Percentiles rank a stretch among this genome's conserved stretches.
Evolutionary conservation across 2,113 vertebrate genomes (phyloP).

Genomic region (Copsychus sechellarum): DNA sequence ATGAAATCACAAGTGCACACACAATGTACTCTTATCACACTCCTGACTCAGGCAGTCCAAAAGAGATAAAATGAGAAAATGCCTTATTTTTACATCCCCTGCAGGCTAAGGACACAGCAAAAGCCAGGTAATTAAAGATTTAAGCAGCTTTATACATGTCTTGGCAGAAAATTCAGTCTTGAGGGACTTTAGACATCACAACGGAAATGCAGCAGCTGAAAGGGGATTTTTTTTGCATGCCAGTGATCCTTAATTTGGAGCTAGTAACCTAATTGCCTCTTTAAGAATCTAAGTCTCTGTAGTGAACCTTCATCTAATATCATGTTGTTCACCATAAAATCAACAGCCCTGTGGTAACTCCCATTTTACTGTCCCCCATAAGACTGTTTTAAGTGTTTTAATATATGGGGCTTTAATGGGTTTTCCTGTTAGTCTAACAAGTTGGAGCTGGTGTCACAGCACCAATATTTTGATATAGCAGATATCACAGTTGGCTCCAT

Average conservation of each 20-base stretch:
- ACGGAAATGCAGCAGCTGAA: slow-evolving; percentile 2
- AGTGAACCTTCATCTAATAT: neutral
- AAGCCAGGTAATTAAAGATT: slow-evolving; percentile 33
- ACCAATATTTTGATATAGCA: neutral
- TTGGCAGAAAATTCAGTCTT: slow-evolving; percentile 10
- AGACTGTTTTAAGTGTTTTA: neutral
- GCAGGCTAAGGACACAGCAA: neutral
- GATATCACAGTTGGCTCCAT: neutral
- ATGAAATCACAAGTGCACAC: neutral
- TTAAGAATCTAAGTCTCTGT: neutral
- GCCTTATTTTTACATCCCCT: neutral
- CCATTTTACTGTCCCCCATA: neutral
- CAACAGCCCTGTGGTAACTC: neutral
- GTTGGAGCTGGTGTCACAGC: neutral
- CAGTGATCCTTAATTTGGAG: neutral
- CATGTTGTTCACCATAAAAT: neutral
- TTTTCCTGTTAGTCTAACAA: neutral
- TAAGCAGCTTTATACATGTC: neutral
- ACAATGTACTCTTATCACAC: neutral
- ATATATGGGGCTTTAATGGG: neutral
- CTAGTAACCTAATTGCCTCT: neutral
- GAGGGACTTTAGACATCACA: neutral
- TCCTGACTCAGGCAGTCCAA: neutral
- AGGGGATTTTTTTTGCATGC: neutral
- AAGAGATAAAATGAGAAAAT: slow-evolving; percentile 7